Evolutionary conservation across 1,140 invertebrate genomes (phyloP).

Genomic region (Aethina tumida): DNA sequence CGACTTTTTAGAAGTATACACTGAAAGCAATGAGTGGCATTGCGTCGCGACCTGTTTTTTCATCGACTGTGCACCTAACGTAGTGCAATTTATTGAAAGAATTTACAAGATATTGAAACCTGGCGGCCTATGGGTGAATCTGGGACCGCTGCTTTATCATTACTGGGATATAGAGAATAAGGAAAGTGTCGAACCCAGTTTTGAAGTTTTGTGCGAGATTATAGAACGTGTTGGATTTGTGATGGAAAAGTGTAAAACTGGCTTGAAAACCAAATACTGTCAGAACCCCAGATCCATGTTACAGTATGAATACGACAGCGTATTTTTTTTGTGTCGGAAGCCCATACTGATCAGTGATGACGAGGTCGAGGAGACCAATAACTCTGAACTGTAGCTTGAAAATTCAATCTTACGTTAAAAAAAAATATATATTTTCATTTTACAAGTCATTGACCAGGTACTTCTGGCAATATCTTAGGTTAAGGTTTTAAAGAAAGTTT

Average conservation of each 20-base stretch:
- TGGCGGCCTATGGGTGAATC: constrained; percentile 79
- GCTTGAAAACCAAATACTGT: constrained; percentile 77
- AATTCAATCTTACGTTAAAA: too few species aligned
- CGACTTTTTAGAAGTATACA: constrained; percentile 74
- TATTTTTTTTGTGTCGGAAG: constrained; percentile 82
- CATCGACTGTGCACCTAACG: constrained; percentile 95
- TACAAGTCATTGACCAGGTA: too few species aligned
- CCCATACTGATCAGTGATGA: too few species aligned
- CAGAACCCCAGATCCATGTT: constrained; percentile 93
- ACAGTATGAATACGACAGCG: constrained; percentile 78
- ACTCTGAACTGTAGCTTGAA: too few species aligned
- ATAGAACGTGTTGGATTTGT: constrained; percentile 81
- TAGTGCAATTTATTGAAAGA: constrained; percentile 89
- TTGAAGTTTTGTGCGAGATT: constrained; percentile 72
- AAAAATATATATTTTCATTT: too few species aligned
- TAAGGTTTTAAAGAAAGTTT: too few species aligned
- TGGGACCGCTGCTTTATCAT: constrained; percentile 92
- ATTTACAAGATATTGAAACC: constrained; percentile 88
- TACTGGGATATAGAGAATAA: constrained; percentile 76
- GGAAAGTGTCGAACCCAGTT: constrained; percentile 89
- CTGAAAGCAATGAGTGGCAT: constrained; percentile 64
- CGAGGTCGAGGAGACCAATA: too few species aligned
- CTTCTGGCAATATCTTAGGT: too few species aligned
- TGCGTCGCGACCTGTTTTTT: constrained; percentile 96
- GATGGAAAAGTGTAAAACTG: constrained; percentile 61